Evolutionary conservation across 2,113 vertebrate genomes (phyloP).

Genomic region (Nothobranchius kuhntae): DNA sequence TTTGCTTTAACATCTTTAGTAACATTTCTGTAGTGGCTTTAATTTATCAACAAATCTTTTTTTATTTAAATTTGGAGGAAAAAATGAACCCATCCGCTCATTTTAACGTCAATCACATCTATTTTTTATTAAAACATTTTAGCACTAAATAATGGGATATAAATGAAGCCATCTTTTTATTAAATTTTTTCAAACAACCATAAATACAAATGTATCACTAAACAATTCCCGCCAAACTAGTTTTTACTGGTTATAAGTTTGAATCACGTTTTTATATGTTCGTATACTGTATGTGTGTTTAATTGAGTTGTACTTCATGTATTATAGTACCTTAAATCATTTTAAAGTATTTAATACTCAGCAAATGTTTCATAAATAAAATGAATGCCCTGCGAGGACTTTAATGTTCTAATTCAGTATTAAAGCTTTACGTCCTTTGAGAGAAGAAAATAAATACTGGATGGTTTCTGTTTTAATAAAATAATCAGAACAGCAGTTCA

Average conservation of each 20-base stretch:
- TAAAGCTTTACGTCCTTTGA: not conserved
- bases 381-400: not conserved
- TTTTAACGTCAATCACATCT: not conserved
- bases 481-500: too few relatives aligned
- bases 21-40: not conserved
- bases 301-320: too few relatives aligned
- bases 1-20: not conserved
- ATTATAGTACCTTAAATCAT: too few relatives aligned
- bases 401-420: not conserved
- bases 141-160: not conserved
- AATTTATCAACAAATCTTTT: not conserved
- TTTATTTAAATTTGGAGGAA: not conserved
- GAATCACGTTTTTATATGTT: too few relatives aligned
- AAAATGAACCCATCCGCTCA: not conserved
- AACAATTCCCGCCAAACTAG: too few relatives aligned
- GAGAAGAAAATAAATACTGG: too few relatives aligned
- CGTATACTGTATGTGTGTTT: too few relatives aligned
- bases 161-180: too few relatives aligned
- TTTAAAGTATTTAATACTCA: not conserved
- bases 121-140: not conserved
- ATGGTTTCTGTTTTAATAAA: too few relatives aligned
- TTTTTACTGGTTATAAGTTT: too few relatives aligned
- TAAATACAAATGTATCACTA: too few relatives aligned
- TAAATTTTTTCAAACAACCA: too few relatives aligned
- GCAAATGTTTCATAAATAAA: not conserved